Conservation (phyloP, 2,888 invertebrate genomes). For the Hesperia comma region DNA sequence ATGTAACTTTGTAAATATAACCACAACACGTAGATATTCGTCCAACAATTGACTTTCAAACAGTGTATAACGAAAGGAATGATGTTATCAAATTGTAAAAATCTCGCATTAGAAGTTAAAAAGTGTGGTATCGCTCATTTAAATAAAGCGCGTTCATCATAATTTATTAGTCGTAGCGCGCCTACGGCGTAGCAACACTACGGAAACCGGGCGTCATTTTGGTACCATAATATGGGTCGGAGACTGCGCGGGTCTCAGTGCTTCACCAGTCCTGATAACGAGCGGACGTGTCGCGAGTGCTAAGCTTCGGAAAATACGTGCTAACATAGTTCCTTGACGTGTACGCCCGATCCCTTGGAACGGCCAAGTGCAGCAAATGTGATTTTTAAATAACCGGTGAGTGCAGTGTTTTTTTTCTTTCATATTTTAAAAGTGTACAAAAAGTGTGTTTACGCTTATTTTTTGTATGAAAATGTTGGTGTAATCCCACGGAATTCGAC, state of each 20-base stretch:
- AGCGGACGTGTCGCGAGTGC: constrained; percentile 52
- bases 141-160: constrained; percentile 7
- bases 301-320: constrained; percentile 46
- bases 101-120: too few species aligned
- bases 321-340: constrained; percentile 47
- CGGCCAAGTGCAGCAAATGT: constrained; percentile 57
- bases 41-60: too few species aligned
- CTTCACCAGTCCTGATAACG: constrained; percentile 56
- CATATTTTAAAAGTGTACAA: constrained; percentile 40
- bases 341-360: constrained; percentile 43
- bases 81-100: too few species aligned
- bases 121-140: background rate
- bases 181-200: constrained; percentile 42
- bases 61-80: too few species aligned
- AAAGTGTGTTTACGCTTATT: constrained; percentile 33
- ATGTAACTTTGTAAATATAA: too few species aligned
- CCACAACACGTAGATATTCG: too few species aligned
- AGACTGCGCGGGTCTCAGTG: constrained; percentile 78
- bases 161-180: constrained; percentile 29
- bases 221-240: constrained; percentile 61
- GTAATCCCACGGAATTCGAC: constrained; percentile 40
- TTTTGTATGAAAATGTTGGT: constrained; percentile 39
- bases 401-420: constrained; percentile 54
- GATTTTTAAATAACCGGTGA: constrained; percentile 62
- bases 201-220: constrained; percentile 49